Conservation (phyloP, 2,888 invertebrate genomes). For the Campopleginae sp. region DNA sequence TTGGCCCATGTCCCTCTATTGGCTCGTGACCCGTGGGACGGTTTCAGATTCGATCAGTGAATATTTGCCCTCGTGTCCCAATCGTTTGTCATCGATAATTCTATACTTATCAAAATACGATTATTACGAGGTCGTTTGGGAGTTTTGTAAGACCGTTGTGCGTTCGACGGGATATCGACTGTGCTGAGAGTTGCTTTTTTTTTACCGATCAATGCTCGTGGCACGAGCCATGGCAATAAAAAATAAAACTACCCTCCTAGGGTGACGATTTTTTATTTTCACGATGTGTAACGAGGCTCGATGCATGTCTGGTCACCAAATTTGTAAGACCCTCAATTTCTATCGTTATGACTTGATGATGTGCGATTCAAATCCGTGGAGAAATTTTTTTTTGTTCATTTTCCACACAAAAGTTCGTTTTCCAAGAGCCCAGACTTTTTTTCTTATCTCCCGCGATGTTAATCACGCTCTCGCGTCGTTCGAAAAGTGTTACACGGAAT, state of each 20-base stretch:
- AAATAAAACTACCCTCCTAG: slow-evolving; percentile 37
- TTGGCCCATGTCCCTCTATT: slow-evolving; percentile 1
- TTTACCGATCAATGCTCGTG: slow-evolving; percentile 21
- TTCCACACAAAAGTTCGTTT: background rate
- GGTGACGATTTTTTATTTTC: slow-evolving; percentile 3
- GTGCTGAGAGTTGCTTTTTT: slow-evolving; percentile 4
- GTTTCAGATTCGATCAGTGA: slow-evolving; percentile 22
- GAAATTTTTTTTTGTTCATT: background rate
- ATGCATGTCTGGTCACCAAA: slow-evolving; percentile 8
- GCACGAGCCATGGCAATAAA: slow-evolving; percentile 18
- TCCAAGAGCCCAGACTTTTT: background rate
- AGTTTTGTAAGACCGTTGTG: background rate
- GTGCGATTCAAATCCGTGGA: background rate
- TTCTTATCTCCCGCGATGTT: background rate
- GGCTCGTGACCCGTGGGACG: slow-evolving; percentile 23
- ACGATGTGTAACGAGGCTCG: slow-evolving; percentile 11
- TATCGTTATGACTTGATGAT: slow-evolving; percentile 3
- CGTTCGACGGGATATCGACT: slow-evolving; percentile 6
- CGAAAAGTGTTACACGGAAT: background rate
- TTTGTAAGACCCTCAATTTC: slow-evolving; percentile 23
- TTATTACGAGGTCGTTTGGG: slow-evolving; percentile 9
- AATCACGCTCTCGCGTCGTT: background rate
- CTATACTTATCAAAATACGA: slow-evolving; percentile 31
- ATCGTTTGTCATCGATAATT: slow-evolving; percentile 42
- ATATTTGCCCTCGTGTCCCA: background rate